phyloP scores from a whole-genome alignment of 2,113 vertebrate species.

The Neoarius graeffei region DNA sequence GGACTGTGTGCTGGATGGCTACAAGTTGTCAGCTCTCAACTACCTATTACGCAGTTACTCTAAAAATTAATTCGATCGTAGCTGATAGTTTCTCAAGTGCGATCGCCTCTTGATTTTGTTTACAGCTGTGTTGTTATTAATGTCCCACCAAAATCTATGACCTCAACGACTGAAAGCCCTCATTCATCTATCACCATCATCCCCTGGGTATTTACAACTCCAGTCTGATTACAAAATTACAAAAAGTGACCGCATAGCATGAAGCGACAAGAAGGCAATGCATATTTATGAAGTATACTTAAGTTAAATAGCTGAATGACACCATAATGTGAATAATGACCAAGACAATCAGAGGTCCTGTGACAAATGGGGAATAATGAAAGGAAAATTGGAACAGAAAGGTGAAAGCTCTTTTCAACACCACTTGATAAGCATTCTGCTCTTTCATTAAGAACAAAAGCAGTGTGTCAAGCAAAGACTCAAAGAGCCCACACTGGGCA shows the following conservation, averaged over 20 bases:
- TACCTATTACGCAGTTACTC: not conserved
- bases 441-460: slow-evolving; percentile 64
- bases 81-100: not conserved
- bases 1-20: not conserved
- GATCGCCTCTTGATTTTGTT: not conserved
- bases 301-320: slow-evolving; percentile 25
- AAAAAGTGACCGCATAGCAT: slow-evolving; percentile 9
- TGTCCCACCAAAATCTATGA: not conserved
- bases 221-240: not conserved
- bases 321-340: slow-evolving; percentile 26
- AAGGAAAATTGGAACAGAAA: slow-evolving; percentile 53
- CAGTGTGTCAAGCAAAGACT: slow-evolving; percentile 62
- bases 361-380: slow-evolving; percentile 59
- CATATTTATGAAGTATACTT: slow-evolving; percentile 36
- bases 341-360: slow-evolving; percentile 35
- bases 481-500: slow-evolving; percentile 63
- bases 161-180: not conserved
- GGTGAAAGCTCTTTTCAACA: slow-evolving; percentile 65
- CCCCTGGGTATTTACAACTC: slow-evolving; percentile 15
- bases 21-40: not conserved
- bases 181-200: not conserved
- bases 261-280: not conserved
- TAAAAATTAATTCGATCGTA: not conserved
- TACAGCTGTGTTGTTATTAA: not conserved
- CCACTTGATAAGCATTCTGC: slow-evolving; percentile 63